Conservation (phyloP, 2,113 vertebrate genomes). For the Periophthalmus modestus region DNA sequence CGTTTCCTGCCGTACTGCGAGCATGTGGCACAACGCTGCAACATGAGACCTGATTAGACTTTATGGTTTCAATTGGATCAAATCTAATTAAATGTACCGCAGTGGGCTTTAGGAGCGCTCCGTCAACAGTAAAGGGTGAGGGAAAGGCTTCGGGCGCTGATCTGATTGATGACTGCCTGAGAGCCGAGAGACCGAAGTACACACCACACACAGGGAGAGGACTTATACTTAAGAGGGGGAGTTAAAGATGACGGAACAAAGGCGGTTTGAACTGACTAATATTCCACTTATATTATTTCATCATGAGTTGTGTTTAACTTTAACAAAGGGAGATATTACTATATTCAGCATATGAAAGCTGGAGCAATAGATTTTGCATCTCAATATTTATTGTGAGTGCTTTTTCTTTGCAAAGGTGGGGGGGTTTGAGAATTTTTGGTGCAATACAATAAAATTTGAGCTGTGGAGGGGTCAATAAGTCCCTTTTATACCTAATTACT, state of each 20-base stretch:
- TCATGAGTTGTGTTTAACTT: not conserved
- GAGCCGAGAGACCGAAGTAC: not conserved
- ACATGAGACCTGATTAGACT: constrained; percentile 52
- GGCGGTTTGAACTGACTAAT: constrained; percentile 1
- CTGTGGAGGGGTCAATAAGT: too few relatives aligned
- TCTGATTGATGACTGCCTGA: constrained; percentile 45
- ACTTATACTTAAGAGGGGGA: constrained; percentile 1
- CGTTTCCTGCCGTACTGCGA: constrained; percentile 21
- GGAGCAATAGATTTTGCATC: too few relatives aligned
- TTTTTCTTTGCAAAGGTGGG: too few relatives aligned
- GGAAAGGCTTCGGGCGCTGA: constrained; percentile 45
- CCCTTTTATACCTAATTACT: too few relatives aligned
- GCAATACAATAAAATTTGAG: too few relatives aligned
- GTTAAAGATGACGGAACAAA: constrained; percentile 5
- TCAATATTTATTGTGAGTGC: too few relatives aligned
- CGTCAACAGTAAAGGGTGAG: constrained; percentile 52
- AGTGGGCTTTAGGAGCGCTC: constrained; percentile 45
- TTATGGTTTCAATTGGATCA: constrained; percentile 61
- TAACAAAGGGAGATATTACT: not conserved
- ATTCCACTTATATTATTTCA: not conserved
- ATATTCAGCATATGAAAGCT: too few relatives aligned
- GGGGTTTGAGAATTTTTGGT: too few relatives aligned
- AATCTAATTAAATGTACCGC: constrained; percentile 54
- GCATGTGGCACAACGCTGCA: constrained; percentile 30
- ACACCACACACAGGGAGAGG: constrained; percentile 9